These are phyloP conservation scores for Regulus satrapa DNA, from an alignment of 2,113 vertebrate species.

Conservation along the genomic window DNA sequence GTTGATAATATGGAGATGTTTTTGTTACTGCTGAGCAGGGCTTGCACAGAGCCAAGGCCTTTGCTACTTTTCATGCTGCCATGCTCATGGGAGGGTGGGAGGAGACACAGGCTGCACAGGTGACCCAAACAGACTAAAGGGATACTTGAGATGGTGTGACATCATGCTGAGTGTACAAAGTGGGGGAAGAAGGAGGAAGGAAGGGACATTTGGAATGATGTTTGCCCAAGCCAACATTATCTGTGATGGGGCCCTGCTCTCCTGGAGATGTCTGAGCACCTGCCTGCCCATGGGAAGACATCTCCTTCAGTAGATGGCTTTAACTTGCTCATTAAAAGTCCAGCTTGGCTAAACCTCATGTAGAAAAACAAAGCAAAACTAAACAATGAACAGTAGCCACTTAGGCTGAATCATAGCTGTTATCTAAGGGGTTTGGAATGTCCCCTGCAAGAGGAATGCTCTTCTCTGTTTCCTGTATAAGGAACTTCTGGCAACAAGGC, in stretches of 20 bases:
- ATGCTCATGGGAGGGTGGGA: neutral
- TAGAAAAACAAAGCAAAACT: neutral
- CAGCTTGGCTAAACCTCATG: neutral
- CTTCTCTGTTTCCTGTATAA: neutral
- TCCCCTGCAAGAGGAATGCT: neutral
- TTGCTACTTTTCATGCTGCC: neutral
- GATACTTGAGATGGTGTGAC: rapidly evolving
- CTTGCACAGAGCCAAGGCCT: neutral
- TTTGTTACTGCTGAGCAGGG: neutral
- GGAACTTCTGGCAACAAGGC: neutral
- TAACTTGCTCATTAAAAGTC: neutral
- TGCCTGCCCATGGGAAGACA: neutral
- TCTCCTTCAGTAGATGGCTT: neutral
- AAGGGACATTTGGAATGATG: neutral
- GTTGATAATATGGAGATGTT: neutral
- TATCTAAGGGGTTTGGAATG: neutral
- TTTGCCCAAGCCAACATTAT: neutral
- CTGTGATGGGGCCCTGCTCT: neutral
- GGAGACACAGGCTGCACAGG: neutral
- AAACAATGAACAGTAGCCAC: neutral
- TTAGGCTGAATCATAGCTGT: neutral
- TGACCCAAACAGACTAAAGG: neutral
- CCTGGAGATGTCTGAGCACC: neutral
- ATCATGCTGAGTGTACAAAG: neutral
- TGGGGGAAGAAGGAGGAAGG: neutral